A percentile compares a stretch with the other conserved stretches of the same genome.
These are phyloP conservation scores for Paraplagusia blochii DNA, from an alignment of 2,113 vertebrate species.

Conservation along the genomic window DNA sequence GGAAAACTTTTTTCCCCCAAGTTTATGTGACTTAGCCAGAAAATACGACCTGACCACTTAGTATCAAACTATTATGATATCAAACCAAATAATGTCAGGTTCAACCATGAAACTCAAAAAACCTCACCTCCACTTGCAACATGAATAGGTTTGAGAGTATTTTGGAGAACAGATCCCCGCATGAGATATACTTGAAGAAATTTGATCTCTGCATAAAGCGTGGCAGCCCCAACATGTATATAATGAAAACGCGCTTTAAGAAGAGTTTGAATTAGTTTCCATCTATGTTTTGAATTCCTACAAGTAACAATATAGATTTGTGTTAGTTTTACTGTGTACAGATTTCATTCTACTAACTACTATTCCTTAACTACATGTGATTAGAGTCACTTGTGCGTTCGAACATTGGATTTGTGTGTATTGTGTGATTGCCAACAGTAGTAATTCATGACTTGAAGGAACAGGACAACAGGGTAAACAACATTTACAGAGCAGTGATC, in stretches of 20 bases:
- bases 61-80: not conserved
- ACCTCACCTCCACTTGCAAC: too few relatives aligned
- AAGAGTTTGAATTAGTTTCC: constrained; percentile 8
- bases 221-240: not conserved
- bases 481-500: constrained; percentile 12
- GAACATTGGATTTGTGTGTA: constrained; percentile 10
- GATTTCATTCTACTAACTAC: constrained; percentile 2
- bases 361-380: constrained; percentile 4
- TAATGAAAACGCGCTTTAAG: constrained; percentile 18
- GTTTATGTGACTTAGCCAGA: not conserved
- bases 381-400: not conserved
- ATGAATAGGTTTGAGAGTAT: too few relatives aligned
- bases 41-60: too few relatives aligned
- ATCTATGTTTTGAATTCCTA: constrained; percentile 10
- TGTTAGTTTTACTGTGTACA: not conserved
- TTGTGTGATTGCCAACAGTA: constrained; percentile 2
- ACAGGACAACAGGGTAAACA: constrained; percentile 47
- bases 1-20: constrained; percentile 36
- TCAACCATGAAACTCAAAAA: too few relatives aligned
- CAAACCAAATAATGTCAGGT: too few relatives aligned
- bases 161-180: too few relatives aligned
- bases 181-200: too few relatives aligned
- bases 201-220: too few relatives aligned
- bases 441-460: constrained; percentile 46
- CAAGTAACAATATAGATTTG: constrained; percentile 3